These are phyloP conservation scores for Aspidapion aeneum DNA, from an alignment of 2,888 invertebrate genomes.

Conservation along the genomic window DNA sequence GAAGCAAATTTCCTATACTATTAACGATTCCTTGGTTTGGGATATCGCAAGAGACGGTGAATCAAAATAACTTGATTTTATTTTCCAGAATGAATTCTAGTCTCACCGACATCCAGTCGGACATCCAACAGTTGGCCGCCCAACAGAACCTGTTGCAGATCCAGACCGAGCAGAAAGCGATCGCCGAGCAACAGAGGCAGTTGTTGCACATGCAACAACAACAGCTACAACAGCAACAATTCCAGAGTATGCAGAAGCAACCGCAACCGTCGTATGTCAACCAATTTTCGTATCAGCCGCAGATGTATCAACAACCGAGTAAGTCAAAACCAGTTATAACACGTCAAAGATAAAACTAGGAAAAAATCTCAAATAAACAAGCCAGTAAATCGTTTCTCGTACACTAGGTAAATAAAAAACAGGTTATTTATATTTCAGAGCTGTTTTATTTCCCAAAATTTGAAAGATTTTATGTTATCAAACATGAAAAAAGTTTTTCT, in stretches of 20 bases:
- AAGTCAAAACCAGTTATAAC: no score
- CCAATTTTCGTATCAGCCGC: slow-evolving; percentile 47
- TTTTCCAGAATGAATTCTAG: slow-evolving; percentile 80
- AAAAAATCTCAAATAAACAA: no score
- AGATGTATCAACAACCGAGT: slow-evolving; percentile 51
- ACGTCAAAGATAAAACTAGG: no score
- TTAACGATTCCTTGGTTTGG: no score
- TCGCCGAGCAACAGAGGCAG: slow-evolving; percentile 48
- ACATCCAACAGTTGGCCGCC: slow-evolving; percentile 84
- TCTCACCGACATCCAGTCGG: slow-evolving; percentile 90
- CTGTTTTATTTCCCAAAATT: no score
- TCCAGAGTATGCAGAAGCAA: slow-evolving; percentile 34
- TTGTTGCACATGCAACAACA: slow-evolving; percentile 46
- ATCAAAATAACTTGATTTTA: slow-evolving; percentile 2
- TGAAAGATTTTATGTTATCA: no score
- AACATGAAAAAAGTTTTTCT: no score
- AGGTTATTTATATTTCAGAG: no score
- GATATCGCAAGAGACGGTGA: no score
- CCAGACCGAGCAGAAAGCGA: slow-evolving; percentile 57
- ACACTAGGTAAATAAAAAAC: no score
- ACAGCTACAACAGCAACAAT: slow-evolving; percentile 31
- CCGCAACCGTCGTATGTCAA: slow-evolving; percentile 38
- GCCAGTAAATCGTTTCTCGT: no score
- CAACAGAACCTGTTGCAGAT: slow-evolving; percentile 75
- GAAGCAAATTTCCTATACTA: no score